Percentiles rank a stretch among this genome's conserved stretches.
phyloP scores from a whole-genome alignment of 64 coral and sea anemone species.

The Porites lutea region DNA sequence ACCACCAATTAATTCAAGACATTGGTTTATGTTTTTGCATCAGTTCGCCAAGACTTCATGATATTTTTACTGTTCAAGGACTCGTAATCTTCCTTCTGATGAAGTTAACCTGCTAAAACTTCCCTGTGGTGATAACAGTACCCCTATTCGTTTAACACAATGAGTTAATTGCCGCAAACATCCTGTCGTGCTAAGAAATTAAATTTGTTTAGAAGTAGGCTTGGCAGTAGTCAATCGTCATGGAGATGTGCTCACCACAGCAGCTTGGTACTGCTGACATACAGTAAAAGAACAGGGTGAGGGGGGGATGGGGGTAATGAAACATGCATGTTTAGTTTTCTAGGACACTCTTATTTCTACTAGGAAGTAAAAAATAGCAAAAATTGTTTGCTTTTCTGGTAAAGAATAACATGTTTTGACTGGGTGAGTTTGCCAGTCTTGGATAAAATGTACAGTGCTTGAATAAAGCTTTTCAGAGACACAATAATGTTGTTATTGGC shows the following conservation, averaged over 20 bases:
- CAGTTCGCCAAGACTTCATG: background rate
- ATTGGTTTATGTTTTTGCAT: background rate
- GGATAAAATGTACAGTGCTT: too few species aligned
- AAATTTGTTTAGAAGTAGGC: slow-evolving; percentile 40
- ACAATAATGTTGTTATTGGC: too few species aligned
- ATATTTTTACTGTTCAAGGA: background rate
- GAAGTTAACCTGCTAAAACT: slow-evolving; percentile 14
- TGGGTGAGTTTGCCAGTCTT: too few species aligned
- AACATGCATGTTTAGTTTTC: too few species aligned
- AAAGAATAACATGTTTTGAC: too few species aligned
- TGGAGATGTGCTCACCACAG: background rate
- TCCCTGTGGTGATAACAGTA: slow-evolving; percentile 46
- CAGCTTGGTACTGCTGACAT: too few species aligned
- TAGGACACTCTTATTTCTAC: too few species aligned
- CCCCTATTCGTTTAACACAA: slow-evolving; percentile 33
- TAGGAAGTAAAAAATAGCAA: too few species aligned
- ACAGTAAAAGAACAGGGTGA: too few species aligned
- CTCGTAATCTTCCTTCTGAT: background rate
- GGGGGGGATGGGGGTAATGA: too few species aligned
- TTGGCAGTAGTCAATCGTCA: background rate
- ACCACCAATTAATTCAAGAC: background rate
- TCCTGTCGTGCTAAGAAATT: slow-evolving; percentile 32
- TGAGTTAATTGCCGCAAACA: slow-evolving; percentile 56
- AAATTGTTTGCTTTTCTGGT: too few species aligned
- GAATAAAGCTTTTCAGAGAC: too few species aligned